Conservation (phyloP, 2,113 vertebrate species). For the Nicator chloris region DNA sequence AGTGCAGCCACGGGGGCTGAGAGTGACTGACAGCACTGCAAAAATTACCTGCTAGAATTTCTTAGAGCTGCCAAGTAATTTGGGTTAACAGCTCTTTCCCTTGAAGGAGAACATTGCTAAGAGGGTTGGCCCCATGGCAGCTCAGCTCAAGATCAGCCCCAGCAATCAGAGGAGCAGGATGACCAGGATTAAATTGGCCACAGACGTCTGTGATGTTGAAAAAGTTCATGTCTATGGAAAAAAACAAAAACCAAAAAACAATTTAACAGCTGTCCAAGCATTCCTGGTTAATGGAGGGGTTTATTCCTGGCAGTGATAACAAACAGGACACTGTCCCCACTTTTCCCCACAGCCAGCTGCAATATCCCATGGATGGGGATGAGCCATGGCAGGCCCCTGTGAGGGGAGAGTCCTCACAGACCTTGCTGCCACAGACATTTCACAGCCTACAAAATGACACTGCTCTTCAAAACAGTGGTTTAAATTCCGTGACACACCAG, state of each 20-base stretch:
- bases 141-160: neutral
- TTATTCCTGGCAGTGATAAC: neutral
- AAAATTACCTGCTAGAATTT: conserved; percentile 47
- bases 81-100: neutral
- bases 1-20: conserved; percentile 25
- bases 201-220: neutral
- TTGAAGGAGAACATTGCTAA: neutral
- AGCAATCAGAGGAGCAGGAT: neutral
- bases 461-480: neutral
- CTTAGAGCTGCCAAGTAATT: conserved; percentile 37
- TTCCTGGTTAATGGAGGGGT: neutral
- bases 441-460: neutral
- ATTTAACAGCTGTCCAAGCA: neutral
- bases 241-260: neutral
- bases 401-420: neutral
- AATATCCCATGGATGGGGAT: neutral
- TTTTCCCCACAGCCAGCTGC: neutral
- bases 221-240: neutral
- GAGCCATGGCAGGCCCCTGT: neutral
- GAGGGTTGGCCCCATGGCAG: neutral
- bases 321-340: neutral
- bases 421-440: neutral
- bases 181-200: neutral
- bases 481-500: neutral
- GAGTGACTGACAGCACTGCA: conserved; percentile 32